Evolutionary conservation across 2,888 invertebrate genomes (phyloP), one percentile per base, ranked within the genome.

Genomic region (Pristionchus maxplancki): DNA sequence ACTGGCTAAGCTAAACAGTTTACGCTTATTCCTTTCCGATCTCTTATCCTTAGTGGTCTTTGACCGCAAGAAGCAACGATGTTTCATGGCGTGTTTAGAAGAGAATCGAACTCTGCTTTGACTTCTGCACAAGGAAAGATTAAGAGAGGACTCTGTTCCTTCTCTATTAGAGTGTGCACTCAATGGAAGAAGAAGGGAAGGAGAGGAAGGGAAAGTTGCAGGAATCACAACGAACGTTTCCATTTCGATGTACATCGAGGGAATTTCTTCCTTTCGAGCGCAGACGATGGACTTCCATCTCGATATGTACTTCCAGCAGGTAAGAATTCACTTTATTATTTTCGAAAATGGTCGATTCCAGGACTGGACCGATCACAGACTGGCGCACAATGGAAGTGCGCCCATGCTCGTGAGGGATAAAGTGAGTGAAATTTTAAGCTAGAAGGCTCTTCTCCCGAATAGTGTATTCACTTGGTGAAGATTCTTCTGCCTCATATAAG

Each of bases 211-310:
- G 24, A 53, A 28, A 6, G n/a, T 50, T 83, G 31, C 82, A 94
- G 94, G 92, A 44, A 90, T 91, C 74, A 92, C 94, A 15, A 94
- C 94, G n/a, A 94, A 94, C 89, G 94, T 94, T 50, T 92, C 93
- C 13, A 90, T 94, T 67, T 93, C 93, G 6, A 94, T 94, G 94
- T 94, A 94, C 90, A 94, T 94, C 81, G 94, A 94, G 89, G 94
- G 94, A 67, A 94, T 94, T 90, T 93, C 93, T 34, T 94, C 94
- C 13, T 94, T 94, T 89, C 91, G 92, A 62, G 94, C 94, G n/a
- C 93, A 94, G 90, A 94, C 94, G 13, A 94, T 94, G 94, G 94
- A 94, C 90, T 94, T 93, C 81, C 93, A 94, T 62, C 88, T 94
- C 37, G 94, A 94, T 89, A 92, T 94, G 90, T 94, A 94, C 90